These are phyloP conservation scores for Gnatocerus cornutus DNA, from an alignment of 2,888 invertebrate species.

Conservation along the genomic window DNA sequence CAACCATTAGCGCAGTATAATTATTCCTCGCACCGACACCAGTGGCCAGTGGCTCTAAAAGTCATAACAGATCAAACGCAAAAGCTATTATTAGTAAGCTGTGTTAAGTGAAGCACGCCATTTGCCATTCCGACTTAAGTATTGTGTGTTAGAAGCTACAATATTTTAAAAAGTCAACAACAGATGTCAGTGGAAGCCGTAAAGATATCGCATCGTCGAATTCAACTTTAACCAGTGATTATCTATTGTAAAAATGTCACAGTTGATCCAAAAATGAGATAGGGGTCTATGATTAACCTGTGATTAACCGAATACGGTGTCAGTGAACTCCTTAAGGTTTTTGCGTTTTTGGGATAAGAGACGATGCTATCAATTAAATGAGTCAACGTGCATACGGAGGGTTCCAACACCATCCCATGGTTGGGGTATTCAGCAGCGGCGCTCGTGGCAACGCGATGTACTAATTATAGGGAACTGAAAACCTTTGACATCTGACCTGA, in stretches of 20 bases:
- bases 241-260: constrained; percentile 39
- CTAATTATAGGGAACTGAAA: constrained; percentile 72
- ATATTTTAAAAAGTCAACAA: constrained; percentile 32
- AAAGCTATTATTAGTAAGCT: constrained; percentile 31
- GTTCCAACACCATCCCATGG: constrained; percentile 42
- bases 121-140: constrained; percentile 15
- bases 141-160: constrained; percentile 23
- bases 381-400: constrained; percentile 38
- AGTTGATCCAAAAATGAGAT: constrained; percentile 35
- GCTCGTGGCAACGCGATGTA: constrained; percentile 65
- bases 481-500: constrained; percentile 73
- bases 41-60: constrained; percentile 35
- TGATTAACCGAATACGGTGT: constrained; percentile 26
- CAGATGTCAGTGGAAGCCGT: constrained; percentile 16
- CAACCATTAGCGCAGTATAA: constrained; percentile 35
- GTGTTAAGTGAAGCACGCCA: constrained; percentile 37
- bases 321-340: constrained; percentile 22
- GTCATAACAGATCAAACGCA: constrained; percentile 40
- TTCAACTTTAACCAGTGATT: constrained; percentile 30
- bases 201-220: neutral
- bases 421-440: constrained; percentile 58
- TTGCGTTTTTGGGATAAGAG: constrained; percentile 15
- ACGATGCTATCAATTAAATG: constrained; percentile 48
- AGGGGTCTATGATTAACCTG: constrained; percentile 36
- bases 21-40: constrained; percentile 34